Evolutionary conservation across 2,888 invertebrate genomes (phyloP), one percentile per base, ranked within the genome.

Genomic region (Rhamnusium bicolor): DNA sequence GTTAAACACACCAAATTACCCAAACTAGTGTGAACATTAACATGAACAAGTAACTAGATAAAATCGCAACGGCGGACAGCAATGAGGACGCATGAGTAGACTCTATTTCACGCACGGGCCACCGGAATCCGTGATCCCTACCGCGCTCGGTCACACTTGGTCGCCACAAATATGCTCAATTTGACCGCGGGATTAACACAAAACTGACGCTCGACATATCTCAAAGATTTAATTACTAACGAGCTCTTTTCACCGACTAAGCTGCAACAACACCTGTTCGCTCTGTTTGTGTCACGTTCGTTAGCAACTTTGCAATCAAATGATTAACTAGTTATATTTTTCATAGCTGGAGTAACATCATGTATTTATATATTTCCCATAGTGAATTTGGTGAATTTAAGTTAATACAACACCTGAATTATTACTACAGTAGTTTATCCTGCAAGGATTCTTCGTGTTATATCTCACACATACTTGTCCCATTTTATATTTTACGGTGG

Each of bases 21-120:
- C 77, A 75, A 80, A 82, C 82, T 80, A 79, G 81, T 80, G 80
- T 80, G 77, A 78, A 80, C 79, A 81, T 82, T 81, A 80, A 81
- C 82, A 81, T 81, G 81, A 78, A 80, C 81, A 82, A 81, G 80
- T 80, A 80, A 82, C 80, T 81, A 82, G 82, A 84, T 84, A 83
- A 84, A 84, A 84, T 82, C 81, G 80, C 66, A 61, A 73, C 71
- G 75, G 79, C 75, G 79, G 77, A 78, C 68, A 61, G 74, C 75
- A 75, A 78, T 74, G 79, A 76, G 79, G 76, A 82, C 80, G 82
- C 80, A 82, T 80, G 82, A 81, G 79, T 80, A 80, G 81, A 77
- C 71, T 53, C 76, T 77, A 80, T 81, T 82, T 81, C 80, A 82
- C 82, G 81, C 82, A 80, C 81, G 80, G 81, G 81, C 77, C 82